Evolutionary conservation across 2,113 vertebrate species (phyloP).

Genomic region (Isurus oxyrinchus): DNA sequence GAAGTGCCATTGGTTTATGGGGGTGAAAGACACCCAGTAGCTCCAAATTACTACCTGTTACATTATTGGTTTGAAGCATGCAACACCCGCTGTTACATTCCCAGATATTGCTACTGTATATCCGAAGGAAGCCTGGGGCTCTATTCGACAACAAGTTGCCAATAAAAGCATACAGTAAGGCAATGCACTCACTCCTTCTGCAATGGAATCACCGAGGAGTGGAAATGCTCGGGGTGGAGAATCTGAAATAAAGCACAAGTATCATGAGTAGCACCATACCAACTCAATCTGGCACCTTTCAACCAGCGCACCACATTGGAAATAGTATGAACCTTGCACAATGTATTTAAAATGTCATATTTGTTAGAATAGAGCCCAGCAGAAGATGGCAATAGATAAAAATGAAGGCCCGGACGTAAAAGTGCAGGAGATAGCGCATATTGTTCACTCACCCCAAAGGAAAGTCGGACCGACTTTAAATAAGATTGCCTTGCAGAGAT

Average conservation of each 20-base stretch:
- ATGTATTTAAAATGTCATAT: background rate
- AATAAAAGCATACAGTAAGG: background rate
- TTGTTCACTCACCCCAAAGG: too few species aligned
- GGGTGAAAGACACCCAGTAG: background rate
- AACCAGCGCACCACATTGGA: background rate
- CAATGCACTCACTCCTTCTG: background rate
- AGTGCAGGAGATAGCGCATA: background rate
- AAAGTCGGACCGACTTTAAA: too few species aligned
- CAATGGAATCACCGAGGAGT: background rate
- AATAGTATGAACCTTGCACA: background rate
- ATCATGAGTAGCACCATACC: background rate
- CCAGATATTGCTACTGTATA: background rate
- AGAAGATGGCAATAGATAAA: background rate
- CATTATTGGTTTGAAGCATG: background rate
- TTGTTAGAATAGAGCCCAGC: background rate
- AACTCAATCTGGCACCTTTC: background rate
- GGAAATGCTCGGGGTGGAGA: too few species aligned
- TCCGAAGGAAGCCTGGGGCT: background rate
- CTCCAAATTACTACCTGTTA: background rate
- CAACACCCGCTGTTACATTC: background rate
- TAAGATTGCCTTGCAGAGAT: too few species aligned
- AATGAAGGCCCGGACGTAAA: background rate
- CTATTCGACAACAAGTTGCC: background rate
- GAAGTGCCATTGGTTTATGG: background rate
- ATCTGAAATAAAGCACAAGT: background rate